A percentile compares a stretch with the other conserved stretches of the same genome.
phyloP scores from a whole-genome alignment of 2,113 vertebrate genomes.

The Aleadryas rufinucha region DNA sequence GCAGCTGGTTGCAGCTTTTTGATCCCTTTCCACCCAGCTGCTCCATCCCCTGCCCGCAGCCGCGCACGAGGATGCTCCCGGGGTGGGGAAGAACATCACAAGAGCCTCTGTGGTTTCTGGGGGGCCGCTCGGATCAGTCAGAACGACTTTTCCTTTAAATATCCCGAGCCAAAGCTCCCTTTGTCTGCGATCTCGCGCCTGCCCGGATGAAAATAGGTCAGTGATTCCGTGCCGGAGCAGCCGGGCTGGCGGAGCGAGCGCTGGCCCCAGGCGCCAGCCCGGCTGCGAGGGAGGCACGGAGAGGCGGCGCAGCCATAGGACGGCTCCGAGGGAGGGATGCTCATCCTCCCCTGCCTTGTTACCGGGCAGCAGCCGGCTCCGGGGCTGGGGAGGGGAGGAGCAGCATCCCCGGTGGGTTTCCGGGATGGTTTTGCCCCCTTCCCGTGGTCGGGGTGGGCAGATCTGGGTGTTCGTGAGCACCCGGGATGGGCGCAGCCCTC shows the following conservation, averaged over 20 bases:
- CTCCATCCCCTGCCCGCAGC: neutral
- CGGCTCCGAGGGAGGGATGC: neutral
- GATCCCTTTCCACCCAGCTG: neutral
- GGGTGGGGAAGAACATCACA: neutral
- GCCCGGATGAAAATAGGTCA: conserved; percentile 42
- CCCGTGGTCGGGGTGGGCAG: accelerated
- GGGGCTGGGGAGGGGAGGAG: neutral
- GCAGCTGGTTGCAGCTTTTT: neutral
- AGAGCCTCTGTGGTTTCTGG: neutral
- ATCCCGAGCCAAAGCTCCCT: neutral
- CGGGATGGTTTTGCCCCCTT: neutral
- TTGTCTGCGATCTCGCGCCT: neutral
- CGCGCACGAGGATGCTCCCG: neutral
- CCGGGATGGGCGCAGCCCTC: neutral
- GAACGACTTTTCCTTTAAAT: conserved; percentile 34
- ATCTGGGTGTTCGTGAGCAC: neutral
- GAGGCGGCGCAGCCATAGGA: neutral
- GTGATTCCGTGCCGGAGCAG: neutral
- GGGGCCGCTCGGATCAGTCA: neutral
- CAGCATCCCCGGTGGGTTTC: neutral
- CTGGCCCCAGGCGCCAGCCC: neutral
- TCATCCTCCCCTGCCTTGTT: neutral
- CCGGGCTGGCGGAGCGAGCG: neutral
- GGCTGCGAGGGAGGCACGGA: neutral
- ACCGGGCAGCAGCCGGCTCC: neutral